Conservation (phyloP, 1,140 invertebrate species). For the Bombus haemorrhoidalis region DNA sequence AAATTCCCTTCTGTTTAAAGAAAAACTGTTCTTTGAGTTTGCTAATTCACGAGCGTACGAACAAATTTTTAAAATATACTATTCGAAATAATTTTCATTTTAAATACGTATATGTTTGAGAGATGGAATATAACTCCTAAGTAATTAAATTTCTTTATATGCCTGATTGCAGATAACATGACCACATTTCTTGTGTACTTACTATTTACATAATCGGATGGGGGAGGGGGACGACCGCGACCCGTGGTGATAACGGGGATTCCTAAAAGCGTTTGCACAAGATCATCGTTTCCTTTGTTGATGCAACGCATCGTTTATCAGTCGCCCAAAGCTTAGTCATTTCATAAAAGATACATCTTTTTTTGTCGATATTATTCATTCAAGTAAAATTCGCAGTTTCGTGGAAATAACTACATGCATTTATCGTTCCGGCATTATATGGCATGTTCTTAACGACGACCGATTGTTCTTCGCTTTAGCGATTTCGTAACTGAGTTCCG, state of each 20-base stretch:
- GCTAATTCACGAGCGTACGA: too few species aligned
- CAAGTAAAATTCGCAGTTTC: not conserved
- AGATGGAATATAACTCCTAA: not conserved
- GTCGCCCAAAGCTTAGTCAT: not conserved
- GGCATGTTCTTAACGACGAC: not conserved
- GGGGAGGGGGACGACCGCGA: too few species aligned
- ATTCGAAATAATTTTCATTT: not conserved
- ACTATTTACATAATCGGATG: too few species aligned
- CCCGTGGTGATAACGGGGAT: not conserved
- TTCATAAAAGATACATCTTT: not conserved
- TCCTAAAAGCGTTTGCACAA: slow-evolving; percentile 1
- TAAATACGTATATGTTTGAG: not conserved
- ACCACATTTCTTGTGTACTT: not conserved
- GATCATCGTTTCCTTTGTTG: slow-evolving; percentile 16
- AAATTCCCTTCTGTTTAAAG: too few species aligned
- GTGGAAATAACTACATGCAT: not conserved
- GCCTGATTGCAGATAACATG: not conserved
- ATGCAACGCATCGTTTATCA: slow-evolving; percentile 5
- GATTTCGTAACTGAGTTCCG: not conserved
- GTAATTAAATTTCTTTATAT: not conserved
- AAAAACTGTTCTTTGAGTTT: too few species aligned
- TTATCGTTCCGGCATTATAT: not conserved
- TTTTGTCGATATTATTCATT: not conserved
- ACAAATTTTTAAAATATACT: too few species aligned
- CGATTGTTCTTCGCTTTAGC: not conserved